A percentile compares a stretch with the other conserved stretches of the same genome.
Conservation (phyloP, 2,797 vertebrate species). For the Psittacula echo region DNA sequence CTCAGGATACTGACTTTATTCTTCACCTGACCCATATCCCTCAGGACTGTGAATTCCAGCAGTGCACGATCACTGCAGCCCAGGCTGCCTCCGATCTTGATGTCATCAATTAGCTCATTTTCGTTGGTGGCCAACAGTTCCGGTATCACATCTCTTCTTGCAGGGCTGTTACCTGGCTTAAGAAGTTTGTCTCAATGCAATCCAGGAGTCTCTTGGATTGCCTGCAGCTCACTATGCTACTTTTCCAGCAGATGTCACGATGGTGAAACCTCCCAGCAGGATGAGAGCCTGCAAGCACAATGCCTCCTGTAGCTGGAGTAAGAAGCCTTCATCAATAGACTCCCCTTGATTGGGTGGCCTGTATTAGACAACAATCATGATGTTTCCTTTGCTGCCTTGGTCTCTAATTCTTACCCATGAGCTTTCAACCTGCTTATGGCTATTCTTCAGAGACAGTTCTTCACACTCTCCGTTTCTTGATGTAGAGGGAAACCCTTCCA, state of each 20-base stretch:
- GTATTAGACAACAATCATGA: neutral
- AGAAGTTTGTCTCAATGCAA: neutral
- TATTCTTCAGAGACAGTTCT: neutral
- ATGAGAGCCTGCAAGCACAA: neutral
- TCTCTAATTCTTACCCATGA: neutral
- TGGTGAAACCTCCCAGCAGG: neutral
- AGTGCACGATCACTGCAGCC: neutral
- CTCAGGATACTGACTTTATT: neutral
- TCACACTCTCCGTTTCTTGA: neutral
- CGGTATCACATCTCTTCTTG: neutral
- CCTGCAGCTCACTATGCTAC: neutral
- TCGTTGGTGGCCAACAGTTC: neutral
- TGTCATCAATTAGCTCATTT: neutral
- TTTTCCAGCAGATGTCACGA: neutral
- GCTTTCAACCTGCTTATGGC: neutral
- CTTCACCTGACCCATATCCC: neutral
- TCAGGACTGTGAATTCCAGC: neutral
- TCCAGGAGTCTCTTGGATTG: neutral
- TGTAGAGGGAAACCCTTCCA: neutral
- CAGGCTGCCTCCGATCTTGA: neutral
- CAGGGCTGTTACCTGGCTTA: neutral
- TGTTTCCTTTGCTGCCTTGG: neutral
- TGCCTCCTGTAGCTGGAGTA: neutral
- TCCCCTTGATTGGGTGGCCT: neutral
- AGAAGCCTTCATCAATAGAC: neutral